These are phyloP conservation scores for Pseudoatta argentina DNA, from an alignment of 1,140 invertebrate species.

Conservation along the genomic window DNA sequence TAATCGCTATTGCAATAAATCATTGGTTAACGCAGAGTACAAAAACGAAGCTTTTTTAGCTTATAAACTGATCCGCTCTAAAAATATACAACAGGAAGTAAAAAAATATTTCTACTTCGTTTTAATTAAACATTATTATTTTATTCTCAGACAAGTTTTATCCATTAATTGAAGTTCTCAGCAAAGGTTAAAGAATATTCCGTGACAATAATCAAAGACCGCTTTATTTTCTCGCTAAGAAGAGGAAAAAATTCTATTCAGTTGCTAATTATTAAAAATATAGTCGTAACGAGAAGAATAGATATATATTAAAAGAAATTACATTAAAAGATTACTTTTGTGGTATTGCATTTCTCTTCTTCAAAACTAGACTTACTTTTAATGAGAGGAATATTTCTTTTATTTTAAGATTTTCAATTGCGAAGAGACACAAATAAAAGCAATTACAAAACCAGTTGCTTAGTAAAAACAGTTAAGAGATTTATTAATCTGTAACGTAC, in stretches of 20 bases:
- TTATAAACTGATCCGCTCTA: not conserved
- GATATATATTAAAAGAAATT: not conserved
- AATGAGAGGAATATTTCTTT: not conserved
- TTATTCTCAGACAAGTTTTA: not conserved
- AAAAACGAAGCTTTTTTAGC: not conserved
- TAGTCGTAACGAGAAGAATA: not conserved
- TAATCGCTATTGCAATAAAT: not conserved
- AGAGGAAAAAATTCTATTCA: not conserved
- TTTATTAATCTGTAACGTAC: conserved; percentile 6
- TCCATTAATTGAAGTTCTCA: conserved; percentile 9
- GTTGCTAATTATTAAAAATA: conserved; percentile 13
- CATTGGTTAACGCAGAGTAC: not conserved
- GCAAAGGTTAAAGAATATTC: not conserved
- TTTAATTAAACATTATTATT: conserved; percentile 28
- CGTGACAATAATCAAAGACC: conserved; percentile 22
- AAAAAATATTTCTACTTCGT: not conserved
- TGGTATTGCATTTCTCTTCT: not conserved
- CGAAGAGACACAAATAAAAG: not conserved
- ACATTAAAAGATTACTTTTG: not conserved
- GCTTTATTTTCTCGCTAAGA: conserved; percentile 17
- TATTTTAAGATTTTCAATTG: conserved; percentile 1
- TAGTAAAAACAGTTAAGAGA: not conserved
- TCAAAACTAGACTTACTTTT: conserved; percentile 1
- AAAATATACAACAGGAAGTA: not conserved
- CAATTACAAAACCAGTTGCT: not conserved